Conservation (phyloP, 2,113 vertebrate genomes). For the Saccopteryx bilineata region DNA sequence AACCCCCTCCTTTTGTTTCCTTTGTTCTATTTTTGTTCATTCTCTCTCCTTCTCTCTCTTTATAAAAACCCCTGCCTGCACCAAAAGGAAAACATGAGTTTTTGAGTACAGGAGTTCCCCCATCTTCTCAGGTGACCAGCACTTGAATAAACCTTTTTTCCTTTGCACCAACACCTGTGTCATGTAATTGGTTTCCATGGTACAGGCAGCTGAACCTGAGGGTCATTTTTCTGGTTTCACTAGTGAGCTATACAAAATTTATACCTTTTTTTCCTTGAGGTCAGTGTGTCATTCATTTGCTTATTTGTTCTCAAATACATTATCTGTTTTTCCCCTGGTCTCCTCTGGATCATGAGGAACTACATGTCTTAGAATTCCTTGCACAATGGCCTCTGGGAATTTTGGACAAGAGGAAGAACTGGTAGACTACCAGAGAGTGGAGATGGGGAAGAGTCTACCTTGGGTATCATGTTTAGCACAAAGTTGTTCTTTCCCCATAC, state of each 20-base stretch:
- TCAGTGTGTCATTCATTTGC: background rate
- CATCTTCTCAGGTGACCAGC: too few species aligned
- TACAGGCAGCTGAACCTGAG: too few species aligned
- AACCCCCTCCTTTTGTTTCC: too few species aligned
- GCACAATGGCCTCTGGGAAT: background rate
- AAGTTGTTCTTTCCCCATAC: background rate
- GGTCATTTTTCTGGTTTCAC: too few species aligned
- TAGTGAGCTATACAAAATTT: background rate
- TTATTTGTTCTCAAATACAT: background rate
- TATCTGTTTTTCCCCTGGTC: background rate
- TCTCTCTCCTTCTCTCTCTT: too few species aligned
- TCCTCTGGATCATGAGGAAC: background rate
- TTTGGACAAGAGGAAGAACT: background rate
- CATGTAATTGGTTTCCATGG: too few species aligned
- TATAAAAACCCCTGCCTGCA: too few species aligned
- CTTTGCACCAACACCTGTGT: too few species aligned
- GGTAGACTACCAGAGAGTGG: background rate
- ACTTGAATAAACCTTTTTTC: too few species aligned
- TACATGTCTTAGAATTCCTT: background rate
- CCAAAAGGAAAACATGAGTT: too few species aligned
- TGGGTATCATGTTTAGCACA: background rate
- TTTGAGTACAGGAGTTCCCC: too few species aligned
- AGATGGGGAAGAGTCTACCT: background rate
- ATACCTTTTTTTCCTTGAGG: background rate
- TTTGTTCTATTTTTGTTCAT: too few species aligned